Evolutionary conservation across 2,113 vertebrate genomes (phyloP).

Genomic region (Raja brachyura): DNA sequence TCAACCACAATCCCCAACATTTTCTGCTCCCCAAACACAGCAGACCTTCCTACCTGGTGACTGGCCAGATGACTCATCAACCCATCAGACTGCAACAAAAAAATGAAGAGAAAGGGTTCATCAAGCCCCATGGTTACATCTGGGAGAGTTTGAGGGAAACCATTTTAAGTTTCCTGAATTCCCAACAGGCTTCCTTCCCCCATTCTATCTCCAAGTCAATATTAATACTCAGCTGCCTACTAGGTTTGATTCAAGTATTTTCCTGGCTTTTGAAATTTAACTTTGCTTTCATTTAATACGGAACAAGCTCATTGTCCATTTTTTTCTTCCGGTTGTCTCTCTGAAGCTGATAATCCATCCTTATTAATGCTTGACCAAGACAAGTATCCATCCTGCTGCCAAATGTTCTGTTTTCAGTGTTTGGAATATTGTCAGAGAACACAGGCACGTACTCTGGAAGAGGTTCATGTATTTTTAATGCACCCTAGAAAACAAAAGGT

Average conservation of each 20-base stretch:
- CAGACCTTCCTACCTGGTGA: too few species aligned
- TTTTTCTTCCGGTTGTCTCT: slow-evolving; percentile 54
- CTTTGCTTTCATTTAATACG: slow-evolving; percentile 44
- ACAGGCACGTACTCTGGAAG: slow-evolving; percentile 52
- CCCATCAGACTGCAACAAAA: too few species aligned
- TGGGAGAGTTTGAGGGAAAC: too few species aligned
- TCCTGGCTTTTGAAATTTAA: background rate
- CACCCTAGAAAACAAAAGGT: slow-evolving; percentile 53
- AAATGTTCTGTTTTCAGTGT: slow-evolving; percentile 55
- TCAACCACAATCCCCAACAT: too few species aligned
- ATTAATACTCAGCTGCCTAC: too few species aligned
- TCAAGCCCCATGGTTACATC: too few species aligned
- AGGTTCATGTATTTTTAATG: slow-evolving; percentile 54
- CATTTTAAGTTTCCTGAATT: too few species aligned
- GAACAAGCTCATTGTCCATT: slow-evolving; percentile 56
- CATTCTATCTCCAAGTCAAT: too few species aligned
- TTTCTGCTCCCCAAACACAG: too few species aligned
- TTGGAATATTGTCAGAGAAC: slow-evolving; percentile 63
- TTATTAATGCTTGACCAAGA: slow-evolving; percentile 57
- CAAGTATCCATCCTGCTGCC: slow-evolving; percentile 65
- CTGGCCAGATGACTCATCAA: too few species aligned
- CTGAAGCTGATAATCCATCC: slow-evolving; percentile 60
- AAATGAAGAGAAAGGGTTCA: too few species aligned
- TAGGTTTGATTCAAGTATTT: background rate
- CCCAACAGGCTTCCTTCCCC: too few species aligned